Conservation (phyloP, 1,140 invertebrate species). For the Ceratina australensis region DNA sequence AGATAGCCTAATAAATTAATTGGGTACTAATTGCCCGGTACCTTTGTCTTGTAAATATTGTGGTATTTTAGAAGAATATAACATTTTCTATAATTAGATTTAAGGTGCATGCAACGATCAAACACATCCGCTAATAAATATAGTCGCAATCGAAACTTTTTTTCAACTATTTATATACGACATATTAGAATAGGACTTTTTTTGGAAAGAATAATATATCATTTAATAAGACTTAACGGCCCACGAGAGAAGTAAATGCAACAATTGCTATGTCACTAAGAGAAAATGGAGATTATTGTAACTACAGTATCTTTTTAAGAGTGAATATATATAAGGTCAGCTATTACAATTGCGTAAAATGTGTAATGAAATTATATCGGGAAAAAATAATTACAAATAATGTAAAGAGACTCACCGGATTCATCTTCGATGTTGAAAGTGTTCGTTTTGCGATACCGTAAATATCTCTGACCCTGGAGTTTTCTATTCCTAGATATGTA, state of each 20-base stretch:
- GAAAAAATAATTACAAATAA: not conserved
- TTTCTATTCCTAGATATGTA: not conserved
- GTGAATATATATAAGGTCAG: not conserved
- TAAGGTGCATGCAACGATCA: slow-evolving; percentile 64
- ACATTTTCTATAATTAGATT: slow-evolving; percentile 60
- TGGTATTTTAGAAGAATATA: slow-evolving; percentile 34
- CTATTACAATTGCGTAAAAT: not conserved
- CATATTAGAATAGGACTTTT: slow-evolving; percentile 28
- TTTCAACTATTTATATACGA: slow-evolving; percentile 53
- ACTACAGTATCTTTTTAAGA: slow-evolving; percentile 14
- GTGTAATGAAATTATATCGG: not conserved
- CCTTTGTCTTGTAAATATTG: slow-evolving; percentile 54
- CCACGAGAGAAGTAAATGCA: slow-evolving; percentile 33
- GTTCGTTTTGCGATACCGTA: not conserved
- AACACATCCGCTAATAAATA: slow-evolving; percentile 48
- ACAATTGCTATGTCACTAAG: slow-evolving; percentile 30
- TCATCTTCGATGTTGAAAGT: not conserved
- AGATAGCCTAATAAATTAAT: slow-evolving; percentile 56
- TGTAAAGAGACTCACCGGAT: not conserved
- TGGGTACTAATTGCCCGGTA: slow-evolving; percentile 43
- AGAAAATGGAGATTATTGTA: slow-evolving; percentile 39
- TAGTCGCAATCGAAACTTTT: slow-evolving; percentile 48
- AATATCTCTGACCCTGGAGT: not conserved
- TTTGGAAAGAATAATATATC: slow-evolving; percentile 4
- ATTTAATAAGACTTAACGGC: slow-evolving; percentile 2